phyloP scores from a whole-genome alignment of 2,888 invertebrate species.

The Petrophora chlorosata region DNA sequence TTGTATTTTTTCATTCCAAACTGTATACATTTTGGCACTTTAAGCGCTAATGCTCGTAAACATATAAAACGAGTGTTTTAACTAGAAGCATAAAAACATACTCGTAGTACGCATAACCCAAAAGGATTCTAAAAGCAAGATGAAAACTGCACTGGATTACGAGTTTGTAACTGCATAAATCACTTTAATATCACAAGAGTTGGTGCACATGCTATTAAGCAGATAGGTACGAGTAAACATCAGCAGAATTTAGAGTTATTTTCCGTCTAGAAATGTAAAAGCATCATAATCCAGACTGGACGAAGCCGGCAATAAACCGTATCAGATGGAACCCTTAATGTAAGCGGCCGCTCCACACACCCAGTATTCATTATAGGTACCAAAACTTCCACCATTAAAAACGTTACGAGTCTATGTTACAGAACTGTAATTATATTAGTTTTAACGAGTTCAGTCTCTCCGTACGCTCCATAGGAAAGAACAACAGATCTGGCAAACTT shows the following conservation, averaged over 20 bases:
- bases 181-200: constrained; percentile 11
- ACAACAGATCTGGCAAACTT: constrained; percentile 73
- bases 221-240: constrained; percentile 18
- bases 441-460: constrained; percentile 60
- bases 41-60: too few relatives aligned
- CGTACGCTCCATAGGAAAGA: constrained; percentile 65
- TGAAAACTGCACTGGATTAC: background rate
- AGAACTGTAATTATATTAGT: constrained; percentile 59
- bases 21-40: too few relatives aligned
- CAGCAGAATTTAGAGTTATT: constrained; percentile 18
- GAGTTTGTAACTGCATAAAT: constrained; percentile 11
- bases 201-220: constrained; percentile 15
- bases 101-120: too few relatives aligned
- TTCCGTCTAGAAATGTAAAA: constrained; percentile 21
- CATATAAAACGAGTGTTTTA: too few relatives aligned
- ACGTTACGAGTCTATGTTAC: constrained; percentile 52
- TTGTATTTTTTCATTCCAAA: too few relatives aligned
- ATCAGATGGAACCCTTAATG: constrained; percentile 37
- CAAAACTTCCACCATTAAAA: constrained; percentile 64
- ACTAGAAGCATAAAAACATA: too few relatives aligned
- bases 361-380: constrained; percentile 18
- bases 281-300: constrained; percentile 24
- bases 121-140: background rate
- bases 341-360: constrained; percentile 8
- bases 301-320: constrained; percentile 26